Percentiles rank a stretch among this genome's conserved stretches.
Conservation (phyloP, 2,888 invertebrate genomes). For the Acleris cristana region DNA sequence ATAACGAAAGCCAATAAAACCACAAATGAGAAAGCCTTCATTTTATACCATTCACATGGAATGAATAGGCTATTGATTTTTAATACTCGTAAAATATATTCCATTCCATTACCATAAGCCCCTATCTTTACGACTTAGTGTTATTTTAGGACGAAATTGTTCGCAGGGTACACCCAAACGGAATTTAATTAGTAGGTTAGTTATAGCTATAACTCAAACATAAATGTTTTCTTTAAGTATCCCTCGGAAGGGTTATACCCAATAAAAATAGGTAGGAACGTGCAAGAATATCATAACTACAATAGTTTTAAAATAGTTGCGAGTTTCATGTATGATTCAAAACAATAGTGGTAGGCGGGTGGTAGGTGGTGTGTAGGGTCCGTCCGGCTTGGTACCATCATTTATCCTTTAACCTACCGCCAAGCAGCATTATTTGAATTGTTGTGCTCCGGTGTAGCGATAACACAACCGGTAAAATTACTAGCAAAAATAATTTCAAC, state of each 20-base stretch:
- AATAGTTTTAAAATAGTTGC: no score
- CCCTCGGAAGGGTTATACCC: slow-evolving; percentile 35
- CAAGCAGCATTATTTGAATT: no score
- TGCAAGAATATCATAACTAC: slow-evolving; percentile 2
- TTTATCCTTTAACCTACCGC: no score
- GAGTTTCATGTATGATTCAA: no score
- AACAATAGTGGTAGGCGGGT: no score
- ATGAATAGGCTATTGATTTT: slow-evolving; percentile 36
- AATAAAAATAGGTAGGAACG: slow-evolving; percentile 18
- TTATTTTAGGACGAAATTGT: slow-evolving; percentile 64
- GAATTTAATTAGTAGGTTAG: slow-evolving; percentile 51
- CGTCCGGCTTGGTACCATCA: no score
- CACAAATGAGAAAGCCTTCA: not conserved
- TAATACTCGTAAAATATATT: slow-evolving; percentile 38
- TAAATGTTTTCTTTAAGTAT: slow-evolving; percentile 39
- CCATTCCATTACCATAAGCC: slow-evolving; percentile 41
- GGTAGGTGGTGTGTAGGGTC: no score
- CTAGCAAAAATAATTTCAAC: no score
- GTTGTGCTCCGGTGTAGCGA: no score
- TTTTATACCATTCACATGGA: slow-evolving; percentile 26
- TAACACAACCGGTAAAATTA: no score
- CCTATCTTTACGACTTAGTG: slow-evolving; percentile 54
- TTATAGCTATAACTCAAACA: slow-evolving; percentile 35
- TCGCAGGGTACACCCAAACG: slow-evolving; percentile 46
- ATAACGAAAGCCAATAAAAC: not conserved